These are phyloP conservation scores for Cyanoderma ruficeps DNA, from an alignment of 2,113 vertebrate genomes.

Conservation along the genomic window DNA sequence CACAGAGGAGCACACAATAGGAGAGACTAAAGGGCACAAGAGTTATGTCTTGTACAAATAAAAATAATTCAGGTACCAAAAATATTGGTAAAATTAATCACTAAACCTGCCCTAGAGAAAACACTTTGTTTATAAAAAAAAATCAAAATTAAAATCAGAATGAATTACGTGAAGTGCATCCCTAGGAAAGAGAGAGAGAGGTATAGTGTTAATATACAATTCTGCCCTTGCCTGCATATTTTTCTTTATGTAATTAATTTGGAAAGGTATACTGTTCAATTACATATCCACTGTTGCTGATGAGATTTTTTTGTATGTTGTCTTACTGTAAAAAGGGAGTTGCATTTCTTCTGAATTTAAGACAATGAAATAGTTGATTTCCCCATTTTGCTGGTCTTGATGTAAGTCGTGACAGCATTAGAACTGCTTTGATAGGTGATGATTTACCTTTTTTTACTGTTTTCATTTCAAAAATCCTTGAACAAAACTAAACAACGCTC, in stretches of 20 bases:
- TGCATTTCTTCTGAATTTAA: constrained; percentile 65
- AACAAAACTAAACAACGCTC: constrained; percentile 54
- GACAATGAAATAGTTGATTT: constrained; percentile 54
- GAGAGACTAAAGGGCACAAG: neutral
- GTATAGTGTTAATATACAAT: neutral
- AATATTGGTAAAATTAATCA: neutral
- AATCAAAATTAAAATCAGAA: neutral
- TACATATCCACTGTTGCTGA: constrained; percentile 57
- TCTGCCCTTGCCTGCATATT: constrained; percentile 50
- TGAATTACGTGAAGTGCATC: neutral
- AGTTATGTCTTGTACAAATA: neutral
- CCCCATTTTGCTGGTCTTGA: constrained; percentile 53
- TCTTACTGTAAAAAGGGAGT: constrained; percentile 58
- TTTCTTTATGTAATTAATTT: constrained; percentile 64
- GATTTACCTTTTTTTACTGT: constrained; percentile 47
- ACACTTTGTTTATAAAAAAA: neutral
- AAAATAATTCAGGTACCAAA: neutral
- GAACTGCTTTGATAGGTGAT: constrained; percentile 46
- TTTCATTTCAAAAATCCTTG: constrained; percentile 57
- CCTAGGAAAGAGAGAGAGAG: neutral
- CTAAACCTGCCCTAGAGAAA: neutral
- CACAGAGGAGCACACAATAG: neutral
- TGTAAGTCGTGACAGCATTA: constrained; percentile 61
- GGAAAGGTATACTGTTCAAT: constrained; percentile 62
- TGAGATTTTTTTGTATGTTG: constrained; percentile 65